These are phyloP conservation scores for Chirona hameri DNA, from an alignment of 2,888 invertebrate species.

Conservation along the genomic window DNA sequence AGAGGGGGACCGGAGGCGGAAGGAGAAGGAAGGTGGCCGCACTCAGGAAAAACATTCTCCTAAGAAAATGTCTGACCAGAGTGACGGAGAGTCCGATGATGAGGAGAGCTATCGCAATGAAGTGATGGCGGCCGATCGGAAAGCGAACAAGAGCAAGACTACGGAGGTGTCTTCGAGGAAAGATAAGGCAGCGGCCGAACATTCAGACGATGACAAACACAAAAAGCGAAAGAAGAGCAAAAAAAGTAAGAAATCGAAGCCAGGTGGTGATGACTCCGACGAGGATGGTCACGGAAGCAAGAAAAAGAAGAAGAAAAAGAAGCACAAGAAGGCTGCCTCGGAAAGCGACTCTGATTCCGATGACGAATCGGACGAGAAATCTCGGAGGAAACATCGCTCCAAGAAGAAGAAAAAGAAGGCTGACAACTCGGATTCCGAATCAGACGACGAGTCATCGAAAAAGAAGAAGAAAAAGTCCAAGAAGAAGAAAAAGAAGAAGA, in stretches of 20 bases:
- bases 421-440: neutral
- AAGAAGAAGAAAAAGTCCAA: slow-evolving; percentile 24
- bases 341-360: neutral
- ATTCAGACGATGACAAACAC: neutral
- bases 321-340: neutral
- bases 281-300: neutral
- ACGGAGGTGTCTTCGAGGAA: neutral
- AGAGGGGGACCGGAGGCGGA: neutral
- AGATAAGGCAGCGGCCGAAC: neutral
- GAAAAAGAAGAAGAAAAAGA: slow-evolving; percentile 25
- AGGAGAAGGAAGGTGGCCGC: neutral
- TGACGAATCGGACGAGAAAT: neutral
- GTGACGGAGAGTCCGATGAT: neutral
- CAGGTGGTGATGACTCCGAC: neutral
- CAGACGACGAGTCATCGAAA: neutral
- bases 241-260: neutral
- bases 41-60: neutral
- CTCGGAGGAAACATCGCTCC: neutral
- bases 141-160: neutral
- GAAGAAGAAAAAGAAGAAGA: slow-evolving; percentile 9
- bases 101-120: neutral
- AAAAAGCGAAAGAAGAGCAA: neutral
- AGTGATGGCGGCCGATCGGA: neutral
- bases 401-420: slow-evolving; percentile 4
- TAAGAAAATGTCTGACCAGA: too few relatives aligned